Base-by-base conservation (phyloP, 2,888 invertebrate species). In the Latrodectus elegans region DNA sequence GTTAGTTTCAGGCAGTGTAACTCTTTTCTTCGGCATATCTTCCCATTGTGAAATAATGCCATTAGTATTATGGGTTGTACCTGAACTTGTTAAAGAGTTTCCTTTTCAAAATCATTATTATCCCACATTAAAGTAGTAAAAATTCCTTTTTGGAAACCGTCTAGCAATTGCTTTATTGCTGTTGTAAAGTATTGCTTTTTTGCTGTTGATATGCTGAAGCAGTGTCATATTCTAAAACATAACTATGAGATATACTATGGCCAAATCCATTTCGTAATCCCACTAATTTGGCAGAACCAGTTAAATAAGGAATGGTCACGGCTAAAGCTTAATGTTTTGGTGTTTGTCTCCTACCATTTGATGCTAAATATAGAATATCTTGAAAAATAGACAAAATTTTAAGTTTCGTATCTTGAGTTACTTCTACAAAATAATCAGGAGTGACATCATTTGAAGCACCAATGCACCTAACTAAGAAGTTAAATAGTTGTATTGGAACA, bases 31-130 rank as follows among this genome's bases (percentile, higher is more conserved):
- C 38, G 38, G 38, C 38, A 6, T 17, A 14, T 22, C 55, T 0
- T 75, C 38, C 55, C 38, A 51, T 49, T 77, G 77, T 17, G 67
- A n/a, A 65, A 77, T 49, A n/a, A 77, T 77, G 1, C 67, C 77
- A 77, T 77, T 67, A 17, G 68, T 22, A 22, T 22, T 22, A 22
- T 22, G 22, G 22, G 22, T 22, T 22, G 22, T 52, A 67, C 38
- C 77, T 12, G 64, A 51, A 14, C 77, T 4, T 38, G 49, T 71
- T 14, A 77, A 53, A 67, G 52, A 67, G 52, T 67, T n/a, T 77
- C 77, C 38, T 77, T 68, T 12, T 17, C 67, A 65, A 49, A 67
- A 67, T 77, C 67, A 67, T 38, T 65, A 51, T 77, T 77, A 6
- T 77, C 67, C 15, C 49, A 77, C 8, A 51, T 68, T 17, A 77